Conservation (phyloP, 2,797 vertebrate species). For the Platyrinchus mystaceus region DNA sequence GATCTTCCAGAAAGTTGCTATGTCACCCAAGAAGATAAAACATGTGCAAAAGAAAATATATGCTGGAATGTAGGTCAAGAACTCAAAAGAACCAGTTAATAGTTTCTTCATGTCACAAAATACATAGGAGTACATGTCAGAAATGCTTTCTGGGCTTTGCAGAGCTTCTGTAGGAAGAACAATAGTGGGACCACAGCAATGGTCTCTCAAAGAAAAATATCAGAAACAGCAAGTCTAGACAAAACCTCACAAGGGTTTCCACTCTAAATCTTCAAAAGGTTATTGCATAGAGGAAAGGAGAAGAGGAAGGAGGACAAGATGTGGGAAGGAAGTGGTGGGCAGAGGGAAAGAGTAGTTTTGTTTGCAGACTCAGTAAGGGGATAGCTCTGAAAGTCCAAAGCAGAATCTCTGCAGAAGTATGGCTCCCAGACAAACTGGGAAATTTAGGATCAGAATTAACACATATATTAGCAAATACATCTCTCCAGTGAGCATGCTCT, state of each 20-base stretch:
- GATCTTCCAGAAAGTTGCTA: neutral
- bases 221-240: neutral
- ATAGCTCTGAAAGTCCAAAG: neutral
- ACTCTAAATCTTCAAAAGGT: neutral
- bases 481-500: neutral
- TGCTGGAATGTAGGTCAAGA: conserved; percentile 7
- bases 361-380: neutral
- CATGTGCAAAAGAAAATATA: conserved; percentile 16
- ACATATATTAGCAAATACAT: neutral
- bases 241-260: neutral
- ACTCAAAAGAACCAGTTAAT: neutral
- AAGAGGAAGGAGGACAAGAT: neutral
- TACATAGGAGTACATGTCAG: neutral
- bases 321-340: neutral
- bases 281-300: neutral
- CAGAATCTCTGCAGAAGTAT: neutral
- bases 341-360: neutral
- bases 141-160: neutral
- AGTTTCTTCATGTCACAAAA: neutral
- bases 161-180: neutral
- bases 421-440: neutral
- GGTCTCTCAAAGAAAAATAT: neutral
- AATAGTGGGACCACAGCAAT: neutral
- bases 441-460: neutral
- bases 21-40: conserved; percentile 28